phyloP scores from a whole-genome alignment of 2,113 vertebrate genomes.

The Mobula hypostoma region DNA sequence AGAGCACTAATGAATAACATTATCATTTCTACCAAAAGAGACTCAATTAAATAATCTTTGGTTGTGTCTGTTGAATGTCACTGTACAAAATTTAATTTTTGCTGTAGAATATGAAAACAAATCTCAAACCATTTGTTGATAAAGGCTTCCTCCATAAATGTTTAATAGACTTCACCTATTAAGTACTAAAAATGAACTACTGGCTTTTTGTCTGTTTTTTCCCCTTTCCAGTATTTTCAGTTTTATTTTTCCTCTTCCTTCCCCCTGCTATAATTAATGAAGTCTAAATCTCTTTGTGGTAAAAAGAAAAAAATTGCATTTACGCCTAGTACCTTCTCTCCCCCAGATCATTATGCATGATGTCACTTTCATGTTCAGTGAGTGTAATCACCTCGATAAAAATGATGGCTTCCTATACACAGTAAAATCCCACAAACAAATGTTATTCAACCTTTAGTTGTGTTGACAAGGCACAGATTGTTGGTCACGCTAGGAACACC shows the following conservation, averaged over 20 bases:
- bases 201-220: neutral
- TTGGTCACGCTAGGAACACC: neutral
- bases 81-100: neutral
- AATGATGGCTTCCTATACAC: neutral
- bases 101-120: neutral
- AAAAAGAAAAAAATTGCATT: neutral
- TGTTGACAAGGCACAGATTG: neutral
- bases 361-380: neutral
- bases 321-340: neutral
- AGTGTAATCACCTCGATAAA: neutral
- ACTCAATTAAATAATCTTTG: neutral
- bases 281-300: neutral
- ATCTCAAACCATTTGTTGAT: neutral
- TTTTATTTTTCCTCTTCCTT: neutral
- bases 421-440: neutral
- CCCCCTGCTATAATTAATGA: neutral
- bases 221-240: neutral
- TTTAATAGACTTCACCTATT: neutral
- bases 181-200: neutral
- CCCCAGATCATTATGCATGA: neutral
- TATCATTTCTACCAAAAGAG: neutral
- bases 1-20: conserved; percentile 1
- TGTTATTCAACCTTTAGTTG: neutral
- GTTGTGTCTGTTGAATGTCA: neutral
- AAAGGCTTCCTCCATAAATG: neutral